phyloP scores from a whole-genome alignment of 2,113 vertebrate genomes.

The Riparia riparia region DNA sequence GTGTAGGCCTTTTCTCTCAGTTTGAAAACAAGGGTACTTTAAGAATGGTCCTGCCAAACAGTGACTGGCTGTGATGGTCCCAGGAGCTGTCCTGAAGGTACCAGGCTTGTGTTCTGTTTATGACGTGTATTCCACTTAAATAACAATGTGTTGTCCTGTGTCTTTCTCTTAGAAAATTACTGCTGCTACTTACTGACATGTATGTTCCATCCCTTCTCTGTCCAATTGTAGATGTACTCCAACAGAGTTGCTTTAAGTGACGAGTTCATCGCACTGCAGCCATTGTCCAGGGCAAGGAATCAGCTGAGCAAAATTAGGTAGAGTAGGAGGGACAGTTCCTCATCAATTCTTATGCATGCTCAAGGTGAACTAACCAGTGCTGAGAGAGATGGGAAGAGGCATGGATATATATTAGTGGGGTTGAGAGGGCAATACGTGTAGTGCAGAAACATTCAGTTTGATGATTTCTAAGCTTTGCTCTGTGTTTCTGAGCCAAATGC shows the following conservation, averaged over 20 bases:
- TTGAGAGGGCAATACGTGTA: conserved; percentile 29
- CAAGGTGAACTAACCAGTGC: conserved; percentile 78
- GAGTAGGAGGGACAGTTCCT: conserved; percentile 85
- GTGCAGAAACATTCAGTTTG: conserved; percentile 37
- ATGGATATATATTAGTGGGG: conserved; percentile 62
- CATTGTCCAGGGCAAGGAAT: conserved; percentile 97
- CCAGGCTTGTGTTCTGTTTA: conserved; percentile 45
- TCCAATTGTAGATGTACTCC: conserved; percentile 95
- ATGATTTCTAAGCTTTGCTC: conserved; percentile 68
- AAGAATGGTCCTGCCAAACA: not conserved
- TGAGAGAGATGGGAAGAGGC: conserved; percentile 75
- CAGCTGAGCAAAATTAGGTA: conserved; percentile 99
- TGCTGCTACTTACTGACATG: conserved; percentile 79
- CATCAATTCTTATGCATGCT: conserved; percentile 83
- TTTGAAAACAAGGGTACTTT: not conserved
- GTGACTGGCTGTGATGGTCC: not conserved
- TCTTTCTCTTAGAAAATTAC: conserved; percentile 72
- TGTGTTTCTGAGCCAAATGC: conserved; percentile 72
- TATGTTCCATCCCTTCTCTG: conserved; percentile 84
- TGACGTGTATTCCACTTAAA: conserved; percentile 53
- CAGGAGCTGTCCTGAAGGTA: conserved; percentile 21
- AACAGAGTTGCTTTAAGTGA: conserved; percentile 97
- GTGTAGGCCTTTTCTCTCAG: not conserved
- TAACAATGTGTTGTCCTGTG: conserved; percentile 75
- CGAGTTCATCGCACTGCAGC: conserved; percentile 99